These are phyloP conservation scores for Podarcis lilfordi DNA, from an alignment of 2,797 vertebrate genomes.

Conservation along the genomic window DNA sequence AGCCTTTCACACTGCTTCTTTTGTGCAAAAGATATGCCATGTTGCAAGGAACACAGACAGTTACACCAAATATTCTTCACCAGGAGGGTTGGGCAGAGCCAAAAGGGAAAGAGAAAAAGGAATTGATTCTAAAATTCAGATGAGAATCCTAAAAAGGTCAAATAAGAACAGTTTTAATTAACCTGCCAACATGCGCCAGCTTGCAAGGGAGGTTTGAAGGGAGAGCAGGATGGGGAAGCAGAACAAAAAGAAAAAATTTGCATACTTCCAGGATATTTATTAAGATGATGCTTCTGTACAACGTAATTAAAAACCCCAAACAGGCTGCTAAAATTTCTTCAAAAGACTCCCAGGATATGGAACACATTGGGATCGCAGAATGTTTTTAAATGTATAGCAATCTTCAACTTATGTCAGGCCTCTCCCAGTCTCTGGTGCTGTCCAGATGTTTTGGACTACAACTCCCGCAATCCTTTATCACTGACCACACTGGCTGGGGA, in stretches of 20 bases:
- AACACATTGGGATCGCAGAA: not conserved
- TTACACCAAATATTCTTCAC: conserved; percentile 58
- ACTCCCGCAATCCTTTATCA: too few species aligned
- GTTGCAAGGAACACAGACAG: conserved; percentile 69
- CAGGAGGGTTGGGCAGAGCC: conserved; percentile 63
- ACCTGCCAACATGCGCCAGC: conserved; percentile 61
- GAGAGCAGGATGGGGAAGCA: not conserved
- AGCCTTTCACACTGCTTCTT: conserved; percentile 62
- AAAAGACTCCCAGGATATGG: not conserved
- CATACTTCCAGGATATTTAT: not conserved
- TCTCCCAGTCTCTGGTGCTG: not conserved
- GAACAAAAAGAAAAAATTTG: not conserved
- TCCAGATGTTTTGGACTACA: not conserved
- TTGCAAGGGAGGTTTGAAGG: conserved; percentile 25
- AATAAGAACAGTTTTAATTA: conserved; percentile 69
- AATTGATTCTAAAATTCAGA: conserved; percentile 72
- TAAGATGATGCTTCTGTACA: not conserved
- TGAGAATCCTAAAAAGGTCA: conserved; percentile 69
- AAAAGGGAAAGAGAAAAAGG: conserved; percentile 56
- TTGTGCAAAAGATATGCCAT: conserved; percentile 65
- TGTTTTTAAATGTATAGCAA: not conserved
- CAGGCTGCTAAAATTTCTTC: not conserved
- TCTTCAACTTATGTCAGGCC: not conserved
- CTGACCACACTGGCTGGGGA: too few species aligned
- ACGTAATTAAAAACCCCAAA: not conserved